Evolutionary conservation across 92 coral and sea anemone genomes (phyloP), one percentile per base, ranked within the genome.

Genomic region (Phenganax marumi): DNA sequence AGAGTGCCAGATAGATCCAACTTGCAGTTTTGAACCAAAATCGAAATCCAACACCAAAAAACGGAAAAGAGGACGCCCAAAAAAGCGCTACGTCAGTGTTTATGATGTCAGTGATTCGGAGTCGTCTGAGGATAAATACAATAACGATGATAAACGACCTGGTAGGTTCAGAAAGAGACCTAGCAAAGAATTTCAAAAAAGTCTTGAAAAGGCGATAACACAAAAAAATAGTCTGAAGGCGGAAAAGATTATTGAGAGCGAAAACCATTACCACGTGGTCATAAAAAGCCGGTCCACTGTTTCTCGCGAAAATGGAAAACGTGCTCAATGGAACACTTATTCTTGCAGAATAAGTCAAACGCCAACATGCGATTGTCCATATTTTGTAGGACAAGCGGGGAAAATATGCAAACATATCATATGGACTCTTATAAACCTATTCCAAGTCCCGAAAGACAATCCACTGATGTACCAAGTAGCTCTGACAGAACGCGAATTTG

Each of bases 1-100:
- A 18, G 55, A 71, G 53, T 49, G 8, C 53, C 53, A 71, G 19
- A 33, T 71, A 71, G 77, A 71, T 71, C 55, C 77, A 11, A 33
- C 8, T 3, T 33, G 53, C 77, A 71, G 77, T 33, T 71, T 71
- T 17, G 77, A 71, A 17, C 77, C 77, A 12, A 71, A 71, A 48
- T 8, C 77, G 8, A 12, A 12, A 6, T 57, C 64, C 14, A n/a
- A n/a, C n/a, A n/a, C n/a, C n/a, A 71, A 71, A 33, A 43, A 71
- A 43, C 52, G 56, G 53, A 11, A 71, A 49, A 43, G 77, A 33
- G 77, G 77, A 33, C 77, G 77, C 12, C 77, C 77, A 68, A 71
- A 71, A 33, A 71, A 71, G 19, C 77, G 53, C 77, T 6, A 8
- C 19, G 77, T 71, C 56, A 71, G 77, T 17, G 77, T 71, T 33